Conservation (phyloP, 2,888 invertebrate genomes). For the Thumatha senex region DNA sequence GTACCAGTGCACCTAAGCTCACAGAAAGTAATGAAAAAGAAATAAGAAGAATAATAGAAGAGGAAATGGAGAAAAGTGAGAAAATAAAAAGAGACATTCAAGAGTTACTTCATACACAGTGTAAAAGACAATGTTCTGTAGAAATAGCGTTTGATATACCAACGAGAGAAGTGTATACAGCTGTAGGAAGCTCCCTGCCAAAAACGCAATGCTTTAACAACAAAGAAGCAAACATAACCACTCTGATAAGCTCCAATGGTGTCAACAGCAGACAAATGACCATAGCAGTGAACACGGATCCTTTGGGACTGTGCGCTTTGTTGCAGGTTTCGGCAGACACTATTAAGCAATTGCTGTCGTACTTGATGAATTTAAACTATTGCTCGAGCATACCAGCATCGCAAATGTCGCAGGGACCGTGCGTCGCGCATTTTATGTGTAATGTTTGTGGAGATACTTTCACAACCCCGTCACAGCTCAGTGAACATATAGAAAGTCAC, state of each 20-base stretch:
- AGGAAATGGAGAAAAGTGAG: constrained; percentile 53
- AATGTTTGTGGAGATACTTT: constrained; percentile 67
- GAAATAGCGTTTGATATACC: constrained; percentile 55
- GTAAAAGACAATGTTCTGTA: constrained; percentile 37
- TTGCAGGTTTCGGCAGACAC: constrained; percentile 60
- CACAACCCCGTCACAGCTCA: constrained; percentile 53
- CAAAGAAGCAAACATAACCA: neutral
- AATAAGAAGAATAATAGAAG: constrained; percentile 42
- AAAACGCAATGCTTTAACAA: constrained; percentile 11
- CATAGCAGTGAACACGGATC: constrained; percentile 72
- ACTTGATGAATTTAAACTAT: constrained; percentile 55
- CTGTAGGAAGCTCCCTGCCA: constrained; percentile 48
- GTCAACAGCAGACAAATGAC: constrained; percentile 38
- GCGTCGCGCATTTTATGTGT: constrained; percentile 49
- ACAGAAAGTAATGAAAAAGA: constrained; percentile 18
- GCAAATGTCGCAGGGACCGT: neutral
- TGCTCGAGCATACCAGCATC: constrained; percentile 44
- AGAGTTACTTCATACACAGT: constrained; percentile 39
- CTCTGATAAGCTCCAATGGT: neutral
- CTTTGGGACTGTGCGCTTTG: constrained; percentile 57
- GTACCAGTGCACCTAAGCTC: constrained; percentile 5
- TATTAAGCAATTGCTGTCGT: constrained; percentile 56
- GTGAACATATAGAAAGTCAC: constrained; percentile 61
- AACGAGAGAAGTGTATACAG: constrained; percentile 58
- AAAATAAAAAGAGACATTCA: constrained; percentile 51